Percentiles rank a stretch among this genome's conserved stretches.
phyloP scores from a whole-genome alignment of 2,113 vertebrate species.

The Eudyptes chrysolophus region DNA sequence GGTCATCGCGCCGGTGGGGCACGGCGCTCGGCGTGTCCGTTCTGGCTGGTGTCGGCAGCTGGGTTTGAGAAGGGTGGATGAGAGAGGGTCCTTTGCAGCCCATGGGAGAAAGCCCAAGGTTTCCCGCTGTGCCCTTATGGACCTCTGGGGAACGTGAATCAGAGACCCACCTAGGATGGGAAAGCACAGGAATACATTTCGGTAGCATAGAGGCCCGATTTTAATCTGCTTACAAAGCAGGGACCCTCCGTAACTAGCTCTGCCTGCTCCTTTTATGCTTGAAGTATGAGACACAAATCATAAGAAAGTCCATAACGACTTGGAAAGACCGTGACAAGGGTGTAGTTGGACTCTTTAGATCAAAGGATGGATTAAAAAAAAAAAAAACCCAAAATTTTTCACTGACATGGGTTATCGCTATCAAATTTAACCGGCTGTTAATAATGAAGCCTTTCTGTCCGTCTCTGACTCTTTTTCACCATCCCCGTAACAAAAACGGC shows the following conservation, averaged over 20 bases:
- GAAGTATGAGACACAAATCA: background rate
- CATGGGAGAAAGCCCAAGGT: fast-evolving
- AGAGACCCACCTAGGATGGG: background rate
- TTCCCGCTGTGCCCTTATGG: background rate
- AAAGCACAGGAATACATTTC: no score
- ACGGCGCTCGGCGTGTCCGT: background rate
- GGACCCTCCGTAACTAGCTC: background rate
- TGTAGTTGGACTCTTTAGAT: background rate
- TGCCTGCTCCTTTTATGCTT: background rate
- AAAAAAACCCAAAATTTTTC: background rate
- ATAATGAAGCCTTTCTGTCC: background rate
- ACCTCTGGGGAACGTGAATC: background rate
- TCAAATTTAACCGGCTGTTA: background rate
- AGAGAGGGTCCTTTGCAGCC: background rate
- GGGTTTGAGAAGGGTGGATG: background rate
- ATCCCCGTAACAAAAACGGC: background rate
- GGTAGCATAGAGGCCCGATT: background rate
- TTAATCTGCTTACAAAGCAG: background rate
- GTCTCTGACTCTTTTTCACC: background rate
- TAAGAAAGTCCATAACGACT: background rate
- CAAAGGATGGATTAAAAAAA: background rate
- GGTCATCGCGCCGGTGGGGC: background rate
- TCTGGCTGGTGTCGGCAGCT: background rate
- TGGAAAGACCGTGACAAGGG: background rate
- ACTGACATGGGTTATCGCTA: background rate